Percentiles rank a stretch among this genome's conserved stretches.
phyloP scores from a whole-genome alignment of 2,113 vertebrate species.

The Antechinus stuartii region DNA sequence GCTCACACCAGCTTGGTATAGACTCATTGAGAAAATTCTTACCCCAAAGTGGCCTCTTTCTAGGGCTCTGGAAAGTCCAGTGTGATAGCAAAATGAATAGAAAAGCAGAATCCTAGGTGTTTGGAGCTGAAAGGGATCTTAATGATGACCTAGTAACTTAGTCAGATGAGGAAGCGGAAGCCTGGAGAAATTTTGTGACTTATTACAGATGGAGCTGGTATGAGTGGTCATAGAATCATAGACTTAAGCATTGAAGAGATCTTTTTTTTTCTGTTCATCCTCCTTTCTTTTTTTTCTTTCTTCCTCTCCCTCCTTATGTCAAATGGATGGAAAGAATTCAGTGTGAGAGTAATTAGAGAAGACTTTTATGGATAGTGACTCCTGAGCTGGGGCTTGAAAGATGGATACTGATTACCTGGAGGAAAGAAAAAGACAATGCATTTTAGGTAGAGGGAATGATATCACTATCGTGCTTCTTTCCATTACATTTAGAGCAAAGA shows the following conservation, averaged over 20 bases:
- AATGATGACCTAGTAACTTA: neutral
- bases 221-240: neutral
- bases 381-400: neutral
- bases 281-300: neutral
- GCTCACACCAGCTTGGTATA: slow-evolving; percentile 81
- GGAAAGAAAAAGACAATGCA: neutral
- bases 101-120: neutral
- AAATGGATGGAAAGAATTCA: neutral
- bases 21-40: slow-evolving; percentile 84
- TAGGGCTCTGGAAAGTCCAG: slow-evolving; percentile 34
- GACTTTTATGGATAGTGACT: neutral
- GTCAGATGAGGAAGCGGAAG: neutral
- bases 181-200: neutral
- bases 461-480: neutral
- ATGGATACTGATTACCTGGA: neutral
- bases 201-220: neutral
- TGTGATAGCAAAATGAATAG: neutral
- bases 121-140: neutral
- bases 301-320: neutral
- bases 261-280: neutral
- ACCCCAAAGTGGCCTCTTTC: slow-evolving; percentile 66
- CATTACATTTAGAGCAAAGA: neutral
- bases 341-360: neutral
- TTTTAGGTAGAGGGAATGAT: neutral
- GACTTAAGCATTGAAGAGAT: neutral